Conservation (phyloP, 2,888 invertebrate species). For the Nomada flava region DNA sequence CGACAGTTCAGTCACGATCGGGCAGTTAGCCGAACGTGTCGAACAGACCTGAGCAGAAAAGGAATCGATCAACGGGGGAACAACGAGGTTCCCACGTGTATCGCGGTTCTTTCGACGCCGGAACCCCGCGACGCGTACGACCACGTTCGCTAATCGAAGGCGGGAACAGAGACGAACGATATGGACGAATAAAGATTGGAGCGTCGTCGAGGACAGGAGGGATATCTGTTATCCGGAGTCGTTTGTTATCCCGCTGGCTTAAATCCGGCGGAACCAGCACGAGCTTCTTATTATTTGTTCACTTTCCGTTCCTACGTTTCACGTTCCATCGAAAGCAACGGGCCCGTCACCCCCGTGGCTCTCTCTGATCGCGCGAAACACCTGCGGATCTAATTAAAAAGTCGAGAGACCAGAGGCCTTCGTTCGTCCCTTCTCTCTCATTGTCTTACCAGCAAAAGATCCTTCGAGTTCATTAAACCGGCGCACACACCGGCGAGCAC, state of each 20-base stretch:
- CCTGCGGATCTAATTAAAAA: constrained; percentile 66
- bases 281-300: not conserved
- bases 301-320: too few relatives aligned
- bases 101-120: constrained; percentile 17
- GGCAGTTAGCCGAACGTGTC: constrained; percentile 37
- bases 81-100: constrained; percentile 54
- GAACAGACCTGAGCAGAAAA: constrained; percentile 37
- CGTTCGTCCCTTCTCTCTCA: constrained; percentile 40
- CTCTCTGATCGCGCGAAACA: constrained; percentile 70
- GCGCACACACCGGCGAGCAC: constrained; percentile 46
- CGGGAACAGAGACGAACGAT: not conserved
- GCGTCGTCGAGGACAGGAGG: constrained; percentile 5
- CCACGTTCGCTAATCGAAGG: constrained; percentile 16
- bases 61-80: constrained; percentile 45
- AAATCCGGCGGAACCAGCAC: not conserved
- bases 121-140: constrained; percentile 15
- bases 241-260: constrained; percentile 13
- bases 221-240: constrained; percentile 18
- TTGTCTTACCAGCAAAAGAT: constrained; percentile 65
- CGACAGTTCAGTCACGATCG: constrained; percentile 58
- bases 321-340: not conserved
- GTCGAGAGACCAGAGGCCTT: constrained; percentile 1
- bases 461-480: constrained; percentile 69
- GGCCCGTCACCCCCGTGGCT: constrained; percentile 4
- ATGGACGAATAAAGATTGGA: not conserved